Evolutionary conservation across 2,113 vertebrate genomes (phyloP), one percentile per base, ranked within the genome.

Genomic region (Muntiacus reevesi): DNA sequence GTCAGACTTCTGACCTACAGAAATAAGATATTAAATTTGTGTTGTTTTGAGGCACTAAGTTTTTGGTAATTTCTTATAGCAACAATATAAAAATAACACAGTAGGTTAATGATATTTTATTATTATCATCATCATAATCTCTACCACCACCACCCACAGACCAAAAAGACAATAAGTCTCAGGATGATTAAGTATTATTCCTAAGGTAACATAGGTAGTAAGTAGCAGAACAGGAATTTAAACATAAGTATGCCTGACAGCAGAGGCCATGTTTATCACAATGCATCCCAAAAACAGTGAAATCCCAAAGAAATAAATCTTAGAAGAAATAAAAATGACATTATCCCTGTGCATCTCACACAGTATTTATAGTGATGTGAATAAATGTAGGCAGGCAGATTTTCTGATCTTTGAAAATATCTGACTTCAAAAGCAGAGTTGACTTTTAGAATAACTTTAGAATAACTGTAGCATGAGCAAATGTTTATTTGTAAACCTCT

Each of bases 391-490:
- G 43, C 19, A 94, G 52, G 55, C 11, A 94, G 40, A 6, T 96
- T 40, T 91, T 79, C 30, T 62, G 21, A 19, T 84, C 74, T 54
- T 96, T n/a, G 55, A 94, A 88, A 91, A 76, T 87, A 57, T 23
- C 74, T 83, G 50, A 81, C 19, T 92, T 64, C n/a, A 90, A 78
- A 54, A 94, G 45, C 82, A 96, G 25, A 27, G 15, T 28, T 93
- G 50, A 89, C 30, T 62, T 92, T 81, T 85, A 92, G 40, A 92
- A 76, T 78, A 94, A 87, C 33, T 92, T 92, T 85, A 90, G 47
- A 90, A 83, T 78, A 94, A 87, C 25, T 90, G 28, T 67, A 76
- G 74, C 21, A 36, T 55, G n/a, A 74, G 33, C 33, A 64, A 60
- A 47, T 64, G 4, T 40, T 28, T 94, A 94, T 87, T 33, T 96